phyloP scores from a whole-genome alignment of 2,888 invertebrate genomes.

The Nycteola revayana region DNA sequence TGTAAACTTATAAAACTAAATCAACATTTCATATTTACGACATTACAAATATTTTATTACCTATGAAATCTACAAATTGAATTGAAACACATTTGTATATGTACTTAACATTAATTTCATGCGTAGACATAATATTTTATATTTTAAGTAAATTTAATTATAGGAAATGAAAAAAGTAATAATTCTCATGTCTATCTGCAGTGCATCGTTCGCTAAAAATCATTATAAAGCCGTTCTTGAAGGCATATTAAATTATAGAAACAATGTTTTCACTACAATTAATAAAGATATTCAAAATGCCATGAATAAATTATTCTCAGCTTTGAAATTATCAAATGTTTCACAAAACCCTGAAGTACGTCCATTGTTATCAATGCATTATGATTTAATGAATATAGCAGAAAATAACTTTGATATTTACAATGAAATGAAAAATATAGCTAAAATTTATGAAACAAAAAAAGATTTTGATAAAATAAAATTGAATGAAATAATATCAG shows the following conservation, averaged over 20 bases:
- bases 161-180: constrained; percentile 7
- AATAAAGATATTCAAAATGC: background rate
- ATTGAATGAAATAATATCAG: constrained; percentile 2
- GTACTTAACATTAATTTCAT: too few relatives aligned
- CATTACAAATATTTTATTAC: too few relatives aligned
- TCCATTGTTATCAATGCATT: constrained; percentile 29
- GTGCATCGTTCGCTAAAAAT: constrained; percentile 21
- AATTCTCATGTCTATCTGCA: constrained; percentile 7
- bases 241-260: background rate
- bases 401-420: constrained; percentile 18
- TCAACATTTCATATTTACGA: too few relatives aligned
- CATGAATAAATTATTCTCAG: background rate
- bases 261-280: background rate
- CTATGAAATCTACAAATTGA: too few relatives aligned
- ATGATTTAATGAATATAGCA: constrained; percentile 25
- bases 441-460: constrained; percentile 1
- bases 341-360: background rate
- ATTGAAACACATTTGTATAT: too few relatives aligned
- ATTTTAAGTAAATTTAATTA: constrained; percentile 9
- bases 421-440: constrained; percentile 22
- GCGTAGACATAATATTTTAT: constrained; percentile 10
- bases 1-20: too few relatives aligned
- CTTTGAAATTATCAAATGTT: background rate
- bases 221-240: constrained; percentile 17
- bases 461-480: constrained; percentile 1